phyloP scores from a whole-genome alignment of 2,888 invertebrate genomes.

The Hydrotaea diabolus region DNA sequence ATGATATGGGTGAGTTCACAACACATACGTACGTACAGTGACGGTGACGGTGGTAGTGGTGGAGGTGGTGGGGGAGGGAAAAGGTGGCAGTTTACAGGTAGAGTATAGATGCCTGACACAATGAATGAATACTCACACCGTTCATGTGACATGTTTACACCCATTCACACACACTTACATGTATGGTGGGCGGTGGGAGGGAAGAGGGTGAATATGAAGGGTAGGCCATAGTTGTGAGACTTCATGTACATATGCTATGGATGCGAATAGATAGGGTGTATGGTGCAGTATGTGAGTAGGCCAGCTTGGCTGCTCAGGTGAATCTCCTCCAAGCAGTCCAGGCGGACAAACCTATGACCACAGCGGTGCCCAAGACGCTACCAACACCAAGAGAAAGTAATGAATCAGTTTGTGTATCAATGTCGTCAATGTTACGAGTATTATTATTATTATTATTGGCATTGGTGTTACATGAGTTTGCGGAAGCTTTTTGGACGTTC shows the following conservation, averaged over 20 bases:
- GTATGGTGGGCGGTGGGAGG: not conserved
- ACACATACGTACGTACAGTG: constrained; percentile 23
- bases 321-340: constrained; percentile 77
- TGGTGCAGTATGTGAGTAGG: constrained; percentile 17
- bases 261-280: constrained; percentile 17
- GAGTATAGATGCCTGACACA: constrained; percentile 9
- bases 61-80: not conserved
- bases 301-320: constrained; percentile 61
- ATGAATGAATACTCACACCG: constrained; percentile 21
- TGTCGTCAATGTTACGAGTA: constrained; percentile 48
- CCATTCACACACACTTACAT: not conserved
- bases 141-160: not conserved
- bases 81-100: not conserved
- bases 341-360: constrained; percentile 77
- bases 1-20: constrained; percentile 31
- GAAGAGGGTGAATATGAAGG: not conserved
- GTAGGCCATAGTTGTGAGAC: not conserved
- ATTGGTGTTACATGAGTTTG: constrained; percentile 64
- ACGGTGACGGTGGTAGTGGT: not conserved
- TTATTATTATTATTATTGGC: constrained; percentile 57
- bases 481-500: constrained; percentile 55
- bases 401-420: constrained; percentile 58
- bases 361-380: constrained; percentile 76
- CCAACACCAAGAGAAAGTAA: constrained; percentile 80
- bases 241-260: constrained; percentile 18